A percentile compares a stretch with the other conserved stretches of the same genome.
phyloP scores from a whole-genome alignment of 2,113 vertebrate species.

The Bos indicus region DNA sequence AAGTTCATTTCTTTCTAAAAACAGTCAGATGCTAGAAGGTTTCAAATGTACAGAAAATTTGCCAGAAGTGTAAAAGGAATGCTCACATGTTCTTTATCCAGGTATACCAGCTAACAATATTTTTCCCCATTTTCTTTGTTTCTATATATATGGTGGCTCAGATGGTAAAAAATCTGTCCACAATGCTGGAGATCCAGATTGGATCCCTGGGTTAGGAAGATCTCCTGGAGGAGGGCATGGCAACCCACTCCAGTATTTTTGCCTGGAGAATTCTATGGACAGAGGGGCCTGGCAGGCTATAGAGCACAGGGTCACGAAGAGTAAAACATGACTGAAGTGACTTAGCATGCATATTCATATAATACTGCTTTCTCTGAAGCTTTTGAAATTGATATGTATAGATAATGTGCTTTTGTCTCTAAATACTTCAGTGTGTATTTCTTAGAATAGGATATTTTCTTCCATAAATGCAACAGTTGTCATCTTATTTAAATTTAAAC shows the following conservation, averaged over 20 bases:
- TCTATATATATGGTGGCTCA: background rate
- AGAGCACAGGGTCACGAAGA: background rate
- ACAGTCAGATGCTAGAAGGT: background rate
- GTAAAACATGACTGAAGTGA: background rate
- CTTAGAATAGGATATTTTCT: background rate
- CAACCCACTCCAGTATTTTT: background rate
- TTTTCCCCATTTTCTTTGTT: background rate
- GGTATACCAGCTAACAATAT: background rate
- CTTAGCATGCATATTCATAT: background rate
- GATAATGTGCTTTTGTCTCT: background rate
- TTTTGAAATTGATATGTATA: background rate
- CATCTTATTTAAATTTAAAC: background rate
- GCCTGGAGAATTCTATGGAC: background rate
- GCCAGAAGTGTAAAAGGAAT: background rate
- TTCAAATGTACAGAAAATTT: background rate
- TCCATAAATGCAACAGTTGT: background rate
- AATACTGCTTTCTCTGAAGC: background rate
- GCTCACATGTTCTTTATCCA: background rate
- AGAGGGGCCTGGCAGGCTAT: background rate
- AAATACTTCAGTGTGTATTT: background rate
- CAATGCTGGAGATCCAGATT: background rate
- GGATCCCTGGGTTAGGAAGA: background rate
- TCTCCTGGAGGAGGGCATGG: background rate
- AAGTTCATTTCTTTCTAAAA: background rate
- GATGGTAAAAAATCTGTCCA: background rate